Evolutionary conservation across 1,140 invertebrate species (phyloP).

Genomic region (Drosophila pseudoobscura): DNA sequence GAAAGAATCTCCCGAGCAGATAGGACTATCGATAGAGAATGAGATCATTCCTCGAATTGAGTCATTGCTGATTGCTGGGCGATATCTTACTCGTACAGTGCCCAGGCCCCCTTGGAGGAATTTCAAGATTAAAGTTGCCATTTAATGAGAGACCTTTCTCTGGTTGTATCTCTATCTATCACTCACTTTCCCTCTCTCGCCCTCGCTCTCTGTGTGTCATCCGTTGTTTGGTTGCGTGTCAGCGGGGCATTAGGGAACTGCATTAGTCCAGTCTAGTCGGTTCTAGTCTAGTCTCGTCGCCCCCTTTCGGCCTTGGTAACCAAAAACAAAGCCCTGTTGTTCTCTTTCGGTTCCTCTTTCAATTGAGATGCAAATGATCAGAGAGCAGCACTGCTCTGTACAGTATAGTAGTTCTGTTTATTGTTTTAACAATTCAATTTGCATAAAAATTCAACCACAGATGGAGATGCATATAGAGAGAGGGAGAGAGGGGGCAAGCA

Average conservation of each 20-base stretch:
- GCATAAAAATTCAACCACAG: conserved; percentile 36
- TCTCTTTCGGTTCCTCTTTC: conserved; percentile 13
- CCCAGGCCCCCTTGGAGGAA: background rate
- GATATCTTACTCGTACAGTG: background rate
- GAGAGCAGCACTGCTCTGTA: conserved; percentile 8
- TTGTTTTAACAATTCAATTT: conserved; percentile 66
- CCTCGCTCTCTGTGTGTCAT: background rate
- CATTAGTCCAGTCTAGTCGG: conserved; percentile 8
- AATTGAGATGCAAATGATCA: conserved; percentile 72
- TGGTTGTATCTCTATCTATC: background rate
- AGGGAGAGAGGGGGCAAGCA: conserved; percentile 33
- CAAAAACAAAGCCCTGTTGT: conserved; percentile 18
- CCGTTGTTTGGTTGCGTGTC: conserved; percentile 34
- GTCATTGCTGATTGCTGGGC: background rate
- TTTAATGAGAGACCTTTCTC: too few relatives aligned
- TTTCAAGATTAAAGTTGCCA: background rate
- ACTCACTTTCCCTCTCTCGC: background rate
- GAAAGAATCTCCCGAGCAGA: too few relatives aligned
- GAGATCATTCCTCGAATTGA: too few relatives aligned
- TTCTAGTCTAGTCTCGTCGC: conserved; percentile 8
- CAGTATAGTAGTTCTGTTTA: conserved; percentile 44
- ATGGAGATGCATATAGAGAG: conserved; percentile 3
- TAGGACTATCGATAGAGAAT: too few relatives aligned
- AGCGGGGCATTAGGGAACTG: conserved; percentile 66
- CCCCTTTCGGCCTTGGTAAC: conserved; percentile 9